Evolutionary conservation across 2,888 invertebrate species (phyloP).

Genomic region (Phyllotreta striolata): DNA sequence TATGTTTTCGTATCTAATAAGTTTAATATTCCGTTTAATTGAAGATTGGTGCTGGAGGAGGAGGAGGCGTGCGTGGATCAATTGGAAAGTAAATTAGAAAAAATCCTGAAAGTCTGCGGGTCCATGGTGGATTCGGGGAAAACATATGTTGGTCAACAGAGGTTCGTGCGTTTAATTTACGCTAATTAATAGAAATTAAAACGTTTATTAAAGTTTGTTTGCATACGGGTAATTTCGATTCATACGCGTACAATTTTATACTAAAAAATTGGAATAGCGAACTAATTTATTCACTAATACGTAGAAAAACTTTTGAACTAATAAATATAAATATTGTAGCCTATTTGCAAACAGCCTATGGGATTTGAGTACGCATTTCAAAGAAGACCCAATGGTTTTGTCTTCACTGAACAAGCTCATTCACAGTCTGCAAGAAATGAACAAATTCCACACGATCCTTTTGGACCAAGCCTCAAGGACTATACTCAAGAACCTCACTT

Average conservation of each 20-base stretch:
- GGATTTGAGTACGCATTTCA: constrained; percentile 89
- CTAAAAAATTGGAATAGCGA: too few relatives aligned
- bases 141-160: constrained; percentile 90
- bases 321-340: constrained; percentile 61
- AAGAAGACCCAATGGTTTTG: constrained; percentile 82
- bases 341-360: constrained; percentile 86
- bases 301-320: background rate
- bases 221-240: too few relatives aligned
- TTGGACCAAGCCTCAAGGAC: constrained; percentile 93
- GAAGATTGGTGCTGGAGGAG: constrained; percentile 82
- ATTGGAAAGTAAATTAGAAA: constrained; percentile 88
- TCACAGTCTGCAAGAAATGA: constrained; percentile 87
- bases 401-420: constrained; percentile 81
- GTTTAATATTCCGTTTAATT: constrained; percentile 31
- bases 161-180: constrained; percentile 70
- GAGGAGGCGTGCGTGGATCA: constrained; percentile 88
- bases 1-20: constrained; percentile 8
- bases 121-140: constrained; percentile 93
- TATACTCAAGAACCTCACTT: constrained; percentile 86
- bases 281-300: too few relatives aligned
- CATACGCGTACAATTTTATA: too few relatives aligned
- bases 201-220: too few relatives aligned
- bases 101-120: constrained; percentile 89
- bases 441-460: constrained; percentile 89
- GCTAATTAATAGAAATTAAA: too few relatives aligned